Evolutionary conservation across 2,797 vertebrate genomes (phyloP).

Genomic region (Synanceia verrucosa): DNA sequence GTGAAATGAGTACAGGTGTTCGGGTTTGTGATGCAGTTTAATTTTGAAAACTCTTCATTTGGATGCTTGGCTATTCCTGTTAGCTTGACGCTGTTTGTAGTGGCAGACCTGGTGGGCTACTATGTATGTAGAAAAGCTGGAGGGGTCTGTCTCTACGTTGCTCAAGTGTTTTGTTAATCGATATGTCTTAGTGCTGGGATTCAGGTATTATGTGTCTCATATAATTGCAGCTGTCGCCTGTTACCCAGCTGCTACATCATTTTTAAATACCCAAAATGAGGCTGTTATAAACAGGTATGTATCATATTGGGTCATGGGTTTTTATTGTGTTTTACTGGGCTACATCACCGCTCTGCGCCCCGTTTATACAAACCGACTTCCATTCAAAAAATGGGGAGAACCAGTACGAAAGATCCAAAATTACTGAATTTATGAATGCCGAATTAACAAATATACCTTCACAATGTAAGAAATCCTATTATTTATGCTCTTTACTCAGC

Average conservation of each 20-base stretch:
- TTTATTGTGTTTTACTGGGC: neutral
- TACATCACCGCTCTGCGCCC: neutral
- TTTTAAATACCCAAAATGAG: neutral
- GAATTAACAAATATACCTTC: neutral
- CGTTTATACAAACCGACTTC: slow-evolving; percentile 9
- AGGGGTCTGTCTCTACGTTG: slow-evolving; percentile 5
- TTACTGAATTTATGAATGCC: neutral
- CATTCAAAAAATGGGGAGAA: slow-evolving; percentile 53
- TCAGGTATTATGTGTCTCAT: neutral
- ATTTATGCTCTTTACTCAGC: fast-evolving
- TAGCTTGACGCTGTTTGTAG: slow-evolving; percentile 21
- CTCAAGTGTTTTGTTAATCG: slow-evolving; percentile 2
- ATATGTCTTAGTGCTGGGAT: too few relatives aligned
- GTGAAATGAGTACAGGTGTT: fast-evolving
- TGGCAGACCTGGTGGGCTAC: slow-evolving; percentile 11
- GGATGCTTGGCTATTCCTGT: neutral
- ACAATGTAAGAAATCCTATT: fast-evolving
- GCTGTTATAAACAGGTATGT: slow-evolving; percentile 19
- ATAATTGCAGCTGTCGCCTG: neutral
- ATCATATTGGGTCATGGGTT: neutral
- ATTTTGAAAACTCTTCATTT: slow-evolving; percentile 26
- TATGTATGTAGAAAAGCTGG: slow-evolving; percentile 18
- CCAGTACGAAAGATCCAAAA: neutral
- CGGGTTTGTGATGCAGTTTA: neutral
- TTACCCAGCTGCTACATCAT: neutral